A percentile compares a stretch with the other conserved stretches of the same genome.
Evolutionary conservation across 2,888 invertebrate species (phyloP).

Genomic region (Watsonalla binaria): DNA sequence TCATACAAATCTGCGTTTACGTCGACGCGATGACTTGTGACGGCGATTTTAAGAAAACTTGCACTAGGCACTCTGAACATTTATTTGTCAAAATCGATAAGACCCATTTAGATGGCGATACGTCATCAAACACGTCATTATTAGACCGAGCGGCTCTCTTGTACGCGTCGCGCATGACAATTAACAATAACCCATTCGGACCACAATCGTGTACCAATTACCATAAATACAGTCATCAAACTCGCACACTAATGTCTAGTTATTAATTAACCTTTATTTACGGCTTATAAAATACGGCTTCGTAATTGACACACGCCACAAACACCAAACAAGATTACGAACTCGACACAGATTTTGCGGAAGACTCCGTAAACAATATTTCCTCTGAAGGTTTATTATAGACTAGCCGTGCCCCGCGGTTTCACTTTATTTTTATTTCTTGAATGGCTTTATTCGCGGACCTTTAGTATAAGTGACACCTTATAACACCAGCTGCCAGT

Average conservation of each 20-base stretch:
- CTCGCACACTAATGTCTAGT: neutral
- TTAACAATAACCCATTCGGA: neutral
- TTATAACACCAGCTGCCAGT: no score
- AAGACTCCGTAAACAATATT: neutral
- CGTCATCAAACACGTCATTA: neutral
- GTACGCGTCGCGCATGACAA: neutral
- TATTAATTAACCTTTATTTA: neutral
- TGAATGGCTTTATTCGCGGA: no score
- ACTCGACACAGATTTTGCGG: neutral
- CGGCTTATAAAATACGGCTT: no score
- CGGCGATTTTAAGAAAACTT: no score
- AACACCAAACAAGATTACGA: neutral
- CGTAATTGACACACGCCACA: neutral
- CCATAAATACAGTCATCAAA: neutral
- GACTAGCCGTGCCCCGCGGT: no score
- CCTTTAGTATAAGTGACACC: no score
- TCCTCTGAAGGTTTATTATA: neutral
- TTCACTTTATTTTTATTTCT: no score
- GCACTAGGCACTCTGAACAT: no score
- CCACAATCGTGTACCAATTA: neutral
- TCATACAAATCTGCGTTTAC: no score
- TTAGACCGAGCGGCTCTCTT: neutral
- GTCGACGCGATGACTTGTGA: no score
- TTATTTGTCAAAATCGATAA: neutral
- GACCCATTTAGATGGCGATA: neutral